phyloP scores from a whole-genome alignment of 2,797 vertebrate genomes.

The Cossypha polioptera region DNA sequence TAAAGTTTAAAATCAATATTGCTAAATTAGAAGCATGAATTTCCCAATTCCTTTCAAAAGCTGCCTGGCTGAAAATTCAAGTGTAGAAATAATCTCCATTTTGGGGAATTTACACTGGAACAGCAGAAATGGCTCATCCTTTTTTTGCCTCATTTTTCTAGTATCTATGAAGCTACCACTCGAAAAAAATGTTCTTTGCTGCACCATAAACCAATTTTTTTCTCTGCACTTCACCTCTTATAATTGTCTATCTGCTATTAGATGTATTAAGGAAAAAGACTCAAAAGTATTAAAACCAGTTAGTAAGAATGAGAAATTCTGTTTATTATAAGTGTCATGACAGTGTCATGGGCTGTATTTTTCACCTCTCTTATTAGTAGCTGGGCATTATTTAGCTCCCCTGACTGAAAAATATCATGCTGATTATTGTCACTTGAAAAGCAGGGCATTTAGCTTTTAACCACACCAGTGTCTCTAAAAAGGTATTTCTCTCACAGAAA shows the following conservation, averaged over 20 bases:
- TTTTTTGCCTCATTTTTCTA: not conserved
- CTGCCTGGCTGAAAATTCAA: not conserved
- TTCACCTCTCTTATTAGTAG: not conserved
- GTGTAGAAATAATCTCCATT: not conserved
- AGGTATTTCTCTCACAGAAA: constrained; percentile 39
- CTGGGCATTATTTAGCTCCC: not conserved
- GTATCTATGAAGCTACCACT: too few species aligned
- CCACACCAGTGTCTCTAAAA: not conserved
- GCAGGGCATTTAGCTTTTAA: not conserved
- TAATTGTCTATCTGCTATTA: not conserved
- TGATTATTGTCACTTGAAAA: not conserved
- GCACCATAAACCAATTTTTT: not conserved
- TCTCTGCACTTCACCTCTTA: not conserved
- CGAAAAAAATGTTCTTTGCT: not conserved
- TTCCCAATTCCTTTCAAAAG: not conserved
- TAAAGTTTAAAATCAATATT: not conserved
- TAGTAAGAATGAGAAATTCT: not conserved
- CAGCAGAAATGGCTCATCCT: not conserved
- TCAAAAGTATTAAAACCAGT: not conserved
- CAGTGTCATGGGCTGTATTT: not conserved
- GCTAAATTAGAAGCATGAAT: not conserved
- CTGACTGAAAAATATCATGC: not conserved
- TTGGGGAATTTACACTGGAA: not conserved
- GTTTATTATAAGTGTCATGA: not conserved
- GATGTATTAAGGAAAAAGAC: not conserved